Evolutionary conservation across 2,797 vertebrate genomes (phyloP).

Genomic region (Mustela erminea): DNA sequence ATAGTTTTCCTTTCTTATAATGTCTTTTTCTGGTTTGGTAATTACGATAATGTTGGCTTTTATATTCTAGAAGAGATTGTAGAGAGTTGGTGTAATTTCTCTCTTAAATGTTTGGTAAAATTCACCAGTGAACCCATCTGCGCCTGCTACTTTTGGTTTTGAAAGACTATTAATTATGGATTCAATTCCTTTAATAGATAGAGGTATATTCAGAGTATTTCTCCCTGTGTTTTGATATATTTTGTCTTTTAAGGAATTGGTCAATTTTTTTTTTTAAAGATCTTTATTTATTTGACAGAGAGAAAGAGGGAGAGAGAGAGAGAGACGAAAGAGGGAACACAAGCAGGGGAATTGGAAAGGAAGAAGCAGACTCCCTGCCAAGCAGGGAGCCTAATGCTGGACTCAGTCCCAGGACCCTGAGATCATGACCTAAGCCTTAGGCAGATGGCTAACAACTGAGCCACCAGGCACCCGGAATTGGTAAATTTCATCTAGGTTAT

Average conservation of each 20-base stretch:
- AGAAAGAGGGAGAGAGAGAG: no score
- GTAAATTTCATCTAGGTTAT: not conserved
- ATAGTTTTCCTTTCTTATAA: not conserved
- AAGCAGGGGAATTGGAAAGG: no score
- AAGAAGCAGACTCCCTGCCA: no score
- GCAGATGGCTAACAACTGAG: no score
- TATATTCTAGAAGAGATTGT: not conserved
- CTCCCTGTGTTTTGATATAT: not conserved
- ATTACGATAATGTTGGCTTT: not conserved
- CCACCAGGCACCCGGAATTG: not conserved
- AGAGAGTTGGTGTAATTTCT: not conserved
- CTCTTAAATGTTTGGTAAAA: not conserved
- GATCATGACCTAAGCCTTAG: no score
- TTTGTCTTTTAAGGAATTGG: not conserved
- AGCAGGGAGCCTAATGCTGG: no score
- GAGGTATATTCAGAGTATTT: not conserved
- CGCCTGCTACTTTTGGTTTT: not conserved
- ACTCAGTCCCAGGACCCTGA: no score
- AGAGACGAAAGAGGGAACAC: no score
- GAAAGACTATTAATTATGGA: not conserved
- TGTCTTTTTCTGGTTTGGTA: not conserved
- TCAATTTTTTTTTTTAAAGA: not conserved
- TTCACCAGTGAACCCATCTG: not conserved
- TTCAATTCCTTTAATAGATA: not conserved
- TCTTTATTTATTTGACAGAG: no score